phyloP scores from a whole-genome alignment of 1,140 invertebrate species.

The Drosophila ficusphila region DNA sequence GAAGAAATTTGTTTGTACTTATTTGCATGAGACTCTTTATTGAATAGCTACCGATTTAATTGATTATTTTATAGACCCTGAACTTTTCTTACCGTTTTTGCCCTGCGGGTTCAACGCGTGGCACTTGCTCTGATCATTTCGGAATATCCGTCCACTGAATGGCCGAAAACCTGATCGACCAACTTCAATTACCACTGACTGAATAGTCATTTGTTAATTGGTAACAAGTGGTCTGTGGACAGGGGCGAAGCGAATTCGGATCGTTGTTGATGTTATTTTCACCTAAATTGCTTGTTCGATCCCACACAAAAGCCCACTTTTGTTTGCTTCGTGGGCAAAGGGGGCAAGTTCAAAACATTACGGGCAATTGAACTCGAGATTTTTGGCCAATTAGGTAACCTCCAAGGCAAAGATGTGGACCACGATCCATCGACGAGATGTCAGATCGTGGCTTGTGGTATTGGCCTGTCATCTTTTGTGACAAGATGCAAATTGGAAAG shows the following conservation, averaged over 20 bases:
- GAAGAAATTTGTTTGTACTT: constrained; percentile 9
- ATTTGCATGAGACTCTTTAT: background rate
- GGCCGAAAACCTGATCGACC: constrained; percentile 18
- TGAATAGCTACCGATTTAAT: background rate
- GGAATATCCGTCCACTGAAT: constrained; percentile 17
- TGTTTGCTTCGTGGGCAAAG: background rate
- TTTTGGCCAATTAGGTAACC: constrained; percentile 65
- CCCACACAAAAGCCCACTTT: constrained; percentile 47
- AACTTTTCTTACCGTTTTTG: constrained; percentile 29
- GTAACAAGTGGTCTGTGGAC: constrained; percentile 55
- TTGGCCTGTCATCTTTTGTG: constrained; percentile 66
- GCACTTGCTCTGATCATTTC: constrained; percentile 35
- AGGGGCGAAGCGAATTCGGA: constrained; percentile 29
- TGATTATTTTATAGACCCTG: constrained; percentile 10
- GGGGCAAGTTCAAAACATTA: constrained; percentile 53
- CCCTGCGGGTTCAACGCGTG: constrained; percentile 48
- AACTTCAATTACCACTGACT: constrained; percentile 54
- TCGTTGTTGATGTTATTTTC: constrained; percentile 34
- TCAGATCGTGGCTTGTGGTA: constrained; percentile 47
- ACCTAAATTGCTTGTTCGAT: constrained; percentile 25
- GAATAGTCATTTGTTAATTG: constrained; percentile 72
- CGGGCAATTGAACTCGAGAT: constrained; percentile 66
- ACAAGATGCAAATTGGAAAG: constrained; percentile 72
- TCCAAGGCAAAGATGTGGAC: constrained; percentile 46
- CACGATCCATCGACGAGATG: constrained; percentile 17